Evolutionary conservation across 2,797 vertebrate species (phyloP).

Genomic region (Pelobates cultripes): DNA sequence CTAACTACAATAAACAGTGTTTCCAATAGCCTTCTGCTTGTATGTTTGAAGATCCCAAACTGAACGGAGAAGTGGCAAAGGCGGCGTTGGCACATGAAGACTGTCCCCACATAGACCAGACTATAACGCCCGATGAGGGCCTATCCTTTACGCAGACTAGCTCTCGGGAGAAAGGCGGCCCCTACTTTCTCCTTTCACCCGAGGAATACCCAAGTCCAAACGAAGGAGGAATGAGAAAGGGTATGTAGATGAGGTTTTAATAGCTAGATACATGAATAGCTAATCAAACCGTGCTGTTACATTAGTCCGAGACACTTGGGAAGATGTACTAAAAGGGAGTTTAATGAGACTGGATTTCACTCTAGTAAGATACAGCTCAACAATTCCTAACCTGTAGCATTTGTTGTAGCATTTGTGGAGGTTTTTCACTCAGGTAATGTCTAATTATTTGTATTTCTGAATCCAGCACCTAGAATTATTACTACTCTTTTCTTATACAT

Average conservation of each 20-base stretch:
- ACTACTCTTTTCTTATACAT: no score
- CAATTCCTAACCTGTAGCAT: no score
- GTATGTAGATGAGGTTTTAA: conserved; percentile 89
- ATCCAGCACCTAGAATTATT: no score
- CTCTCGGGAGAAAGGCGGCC: conserved; percentile 94
- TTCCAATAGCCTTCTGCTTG: conserved; percentile 86
- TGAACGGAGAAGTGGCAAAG: conserved; percentile 97
- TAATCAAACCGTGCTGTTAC: neutral
- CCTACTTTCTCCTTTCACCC: conserved; percentile 98
- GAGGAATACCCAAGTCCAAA: conserved; percentile 95
- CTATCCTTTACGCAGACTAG: conserved; percentile 90
- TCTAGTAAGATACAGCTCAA: neutral
- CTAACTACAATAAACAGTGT: conserved; percentile 74
- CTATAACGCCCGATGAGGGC: conserved; percentile 95
- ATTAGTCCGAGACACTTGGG: neutral
- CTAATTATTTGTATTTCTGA: no score
- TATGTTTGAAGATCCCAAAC: conserved; percentile 97
- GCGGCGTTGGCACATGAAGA: conserved; percentile 99
- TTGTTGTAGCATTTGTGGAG: no score
- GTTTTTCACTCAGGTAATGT: no score
- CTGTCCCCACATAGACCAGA: conserved; percentile 99
- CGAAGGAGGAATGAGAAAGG: conserved; percentile 98
- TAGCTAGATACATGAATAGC: neutral
- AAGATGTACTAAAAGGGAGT: neutral
- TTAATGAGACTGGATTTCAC: neutral